Base-by-base conservation (phyloP, 2,888 invertebrate species). In the Tribolium freemani region DNA sequence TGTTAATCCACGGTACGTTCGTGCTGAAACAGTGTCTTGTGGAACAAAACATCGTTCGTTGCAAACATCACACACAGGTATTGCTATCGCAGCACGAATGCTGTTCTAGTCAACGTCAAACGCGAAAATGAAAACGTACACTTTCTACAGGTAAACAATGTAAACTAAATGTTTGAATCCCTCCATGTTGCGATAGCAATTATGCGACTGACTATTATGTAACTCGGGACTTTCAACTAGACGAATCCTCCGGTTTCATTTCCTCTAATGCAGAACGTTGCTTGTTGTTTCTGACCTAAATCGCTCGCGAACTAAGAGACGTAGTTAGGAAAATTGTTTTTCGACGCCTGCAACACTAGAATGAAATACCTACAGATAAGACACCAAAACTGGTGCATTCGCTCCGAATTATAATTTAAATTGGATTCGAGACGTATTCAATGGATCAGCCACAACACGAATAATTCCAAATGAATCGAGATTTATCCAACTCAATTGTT, bases 1-100 rank as follows among this genome's bases (percentile, higher is more conserved):
- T 77, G 73, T 77, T 81, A 58, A 82, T 81, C 83, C 82, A 82
- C 6, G 78, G 77, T 5, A 79, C 13, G 31, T 71, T 70, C 21
- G 68, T 75, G 20, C 69, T 71, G 57, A 74, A 74, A 60, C 74
- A 76, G 10, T 72, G 75, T 66, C 69, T 67, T 48, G 75, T 60
- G 48, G 74, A 75, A 75, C 76, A 79, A 77, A 78, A 79, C 79
- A 79, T 79, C 30, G 50, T 69, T 38, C 48, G 21, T 21, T 50
- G 53, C 31, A 61, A 46, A 61, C 69, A 63, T 56, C 53, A 70
- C n/a, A n/a, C 48, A 67, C 45, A 61, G 9, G 26, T 11, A 11
- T 10, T 5, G 13, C 16, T 54, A 66, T 54, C 66, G 46, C 66
- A 31, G 46, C 66, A 45, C 58, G 53, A 57, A 71, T 16, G 21